Percentiles rank a stretch among this genome's conserved stretches.
phyloP scores from a whole-genome alignment of 2,888 invertebrate species.

The Lepidochitona cinerea region DNA sequence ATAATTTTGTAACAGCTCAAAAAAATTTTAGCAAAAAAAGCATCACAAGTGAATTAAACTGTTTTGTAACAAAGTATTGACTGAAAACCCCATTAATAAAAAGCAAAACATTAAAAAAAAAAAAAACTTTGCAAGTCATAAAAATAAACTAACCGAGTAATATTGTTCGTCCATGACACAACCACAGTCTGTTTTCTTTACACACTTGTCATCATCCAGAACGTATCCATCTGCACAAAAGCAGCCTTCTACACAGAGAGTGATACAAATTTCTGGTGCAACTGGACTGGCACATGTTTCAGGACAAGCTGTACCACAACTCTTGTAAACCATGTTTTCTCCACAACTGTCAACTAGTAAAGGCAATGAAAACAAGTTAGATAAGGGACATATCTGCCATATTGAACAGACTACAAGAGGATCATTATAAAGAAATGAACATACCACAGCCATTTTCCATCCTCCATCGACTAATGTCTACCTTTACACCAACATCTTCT shows the following conservation, averaged over 20 bases:
- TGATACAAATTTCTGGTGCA: not conserved
- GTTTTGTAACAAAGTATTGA: too few species aligned
- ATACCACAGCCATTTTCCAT: conserved; percentile 3
- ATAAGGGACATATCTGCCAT: not conserved
- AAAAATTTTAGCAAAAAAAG: too few species aligned
- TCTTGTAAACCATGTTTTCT: not conserved
- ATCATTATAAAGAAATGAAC: not conserved
- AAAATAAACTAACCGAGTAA: not conserved
- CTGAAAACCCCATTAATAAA: too few species aligned
- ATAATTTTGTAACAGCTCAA: too few species aligned
- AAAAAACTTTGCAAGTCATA: not conserved
- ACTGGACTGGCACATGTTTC: not conserved
- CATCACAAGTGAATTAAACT: too few species aligned
- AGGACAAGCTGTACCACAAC: not conserved
- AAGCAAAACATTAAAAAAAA: too few species aligned
- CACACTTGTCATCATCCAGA: conserved; percentile 1
- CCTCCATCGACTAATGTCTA: not conserved
- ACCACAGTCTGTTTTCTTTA: not conserved
- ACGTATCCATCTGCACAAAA: not conserved
- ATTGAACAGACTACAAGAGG: not conserved
- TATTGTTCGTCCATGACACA: not conserved
- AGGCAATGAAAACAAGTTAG: not conserved
- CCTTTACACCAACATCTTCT: not conserved
- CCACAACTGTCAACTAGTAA: not conserved
- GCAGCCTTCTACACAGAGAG: not conserved